Evolutionary conservation across 2,797 vertebrate species (phyloP), one percentile per base, ranked within the genome.

Genomic region (Aeoliscus strigatus): DNA sequence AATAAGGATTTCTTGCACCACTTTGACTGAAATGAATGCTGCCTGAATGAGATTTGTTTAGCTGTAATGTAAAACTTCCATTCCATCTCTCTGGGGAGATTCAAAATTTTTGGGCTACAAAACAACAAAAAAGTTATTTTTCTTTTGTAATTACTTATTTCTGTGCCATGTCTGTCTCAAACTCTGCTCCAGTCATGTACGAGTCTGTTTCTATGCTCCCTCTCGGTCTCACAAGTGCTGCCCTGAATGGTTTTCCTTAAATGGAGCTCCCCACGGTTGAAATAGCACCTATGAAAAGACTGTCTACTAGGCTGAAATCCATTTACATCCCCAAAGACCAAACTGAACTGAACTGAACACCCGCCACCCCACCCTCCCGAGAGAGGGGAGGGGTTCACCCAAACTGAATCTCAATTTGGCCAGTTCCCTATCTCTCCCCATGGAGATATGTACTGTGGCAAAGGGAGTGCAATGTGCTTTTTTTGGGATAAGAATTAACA

Each of bases 211-310:
- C 17, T 40, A 32, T 16, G 16, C 9, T 53, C 53, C 24, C 29
- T 25, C 44, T 60, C 36, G 39, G 28, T 70, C 71, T 70, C 73
- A 23, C 44, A 51, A 65, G 73, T n/a, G 33, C 62, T 77, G 73
- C 60, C 70, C 66, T 78, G 45, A 72, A 75, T 77, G 64, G 32
- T 44, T 79, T 74, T 69, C 67, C 38, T 69, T 74, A 75, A 77
- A 79, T 65, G 68, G 70, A 75, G 28, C 47, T 62, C 69, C 68
- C 70, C 1, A 5, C 6, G 42, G 70, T 63, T 9, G 28, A 25
- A 38, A 8, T 4, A 32, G 25, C 54, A 58, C 53, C 60, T 27
- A 11, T 21, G 39, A 66, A 45, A 60, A 69, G 35, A 58, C 52
- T 26, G 17, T 9, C 1, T 34, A n/a, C n/a, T n/a, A 41, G 47